These are phyloP conservation scores for Thereva nobilitata DNA, from an alignment of 2,888 invertebrate species.

Conservation along the genomic window DNA sequence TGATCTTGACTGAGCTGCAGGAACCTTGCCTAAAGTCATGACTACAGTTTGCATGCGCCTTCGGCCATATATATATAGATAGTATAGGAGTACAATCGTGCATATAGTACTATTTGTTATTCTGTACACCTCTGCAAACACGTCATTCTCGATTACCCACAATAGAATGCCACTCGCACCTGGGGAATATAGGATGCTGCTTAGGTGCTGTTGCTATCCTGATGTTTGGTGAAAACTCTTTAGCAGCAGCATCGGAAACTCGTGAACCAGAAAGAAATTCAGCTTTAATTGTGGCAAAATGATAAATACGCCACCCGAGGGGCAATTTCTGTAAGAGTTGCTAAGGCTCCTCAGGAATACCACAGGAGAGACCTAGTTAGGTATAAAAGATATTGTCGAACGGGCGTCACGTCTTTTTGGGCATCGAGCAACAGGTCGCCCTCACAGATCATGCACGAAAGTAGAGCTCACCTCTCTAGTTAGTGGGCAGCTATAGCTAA, in stretches of 20 bases:
- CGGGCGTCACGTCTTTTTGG: constrained; percentile 10
- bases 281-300: constrained; percentile 31
- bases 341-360: neutral
- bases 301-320: constrained; percentile 27
- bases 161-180: neutral
- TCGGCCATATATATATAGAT: too few relatives aligned
- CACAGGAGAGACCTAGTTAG: neutral
- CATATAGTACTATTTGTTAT: too few relatives aligned
- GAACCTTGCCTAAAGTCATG: constrained; percentile 25
- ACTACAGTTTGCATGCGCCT: constrained; percentile 1
- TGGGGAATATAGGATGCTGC: neutral
- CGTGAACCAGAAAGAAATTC: constrained; percentile 17
- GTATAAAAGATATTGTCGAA: neutral
- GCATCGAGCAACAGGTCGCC: constrained; percentile 15
- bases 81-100: too few relatives aligned
- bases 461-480: constrained; percentile 4
- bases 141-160: neutral
- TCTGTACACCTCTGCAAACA: too few relatives aligned
- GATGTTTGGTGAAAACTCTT: constrained; percentile 7
- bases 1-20: constrained; percentile 27
- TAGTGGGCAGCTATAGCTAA: constrained; percentile 14
- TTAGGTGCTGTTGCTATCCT: constrained; percentile 14
- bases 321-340: neutral
- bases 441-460: constrained; percentile 28
- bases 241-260: neutral